Conservation (phyloP, 2,797 vertebrate species). For the Gouania willdenowi region DNA sequence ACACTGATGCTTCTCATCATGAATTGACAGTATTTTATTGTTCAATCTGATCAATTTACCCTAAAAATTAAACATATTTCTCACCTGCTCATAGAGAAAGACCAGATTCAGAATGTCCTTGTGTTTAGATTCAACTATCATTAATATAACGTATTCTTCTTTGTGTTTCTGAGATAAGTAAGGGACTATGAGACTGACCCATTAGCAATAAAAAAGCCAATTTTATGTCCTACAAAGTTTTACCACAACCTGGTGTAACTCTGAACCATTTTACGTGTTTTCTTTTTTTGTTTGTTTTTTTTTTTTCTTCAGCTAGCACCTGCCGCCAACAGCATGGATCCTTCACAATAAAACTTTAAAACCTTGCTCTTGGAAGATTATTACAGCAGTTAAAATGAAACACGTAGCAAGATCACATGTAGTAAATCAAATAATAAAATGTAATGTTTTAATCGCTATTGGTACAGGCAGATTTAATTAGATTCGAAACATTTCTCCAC, state of each 20-base stretch:
- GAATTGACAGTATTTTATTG: conserved; percentile 61
- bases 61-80: conserved; percentile 60
- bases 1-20: conserved; percentile 56
- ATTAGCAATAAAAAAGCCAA: no score
- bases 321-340: no score
- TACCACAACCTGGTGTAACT: neutral
- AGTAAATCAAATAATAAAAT: conserved; percentile 50
- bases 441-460: conserved; percentile 17
- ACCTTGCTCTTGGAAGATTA: conserved; percentile 23
- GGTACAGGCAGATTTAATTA: conserved; percentile 28
- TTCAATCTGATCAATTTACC: conserved; percentile 63
- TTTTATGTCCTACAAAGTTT: conserved; percentile 14
- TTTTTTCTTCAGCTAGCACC: no score
- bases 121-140: conserved; percentile 3
- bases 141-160: conserved; percentile 16
- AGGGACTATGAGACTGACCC: no score
- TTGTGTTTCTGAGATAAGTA: neutral
- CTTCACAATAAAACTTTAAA: conserved; percentile 18
- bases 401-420: no score
- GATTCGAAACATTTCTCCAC: conserved; percentile 26
- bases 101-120: conserved; percentile 14
- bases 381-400: conserved; percentile 23
- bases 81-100: conserved; percentile 45
- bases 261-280: conserved; percentile 8
- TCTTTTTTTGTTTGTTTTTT: no score